Evolutionary conservation across 2,888 invertebrate species (phyloP), one percentile per base, ranked within the genome.

Genomic region (Eretmocerus hayati): DNA sequence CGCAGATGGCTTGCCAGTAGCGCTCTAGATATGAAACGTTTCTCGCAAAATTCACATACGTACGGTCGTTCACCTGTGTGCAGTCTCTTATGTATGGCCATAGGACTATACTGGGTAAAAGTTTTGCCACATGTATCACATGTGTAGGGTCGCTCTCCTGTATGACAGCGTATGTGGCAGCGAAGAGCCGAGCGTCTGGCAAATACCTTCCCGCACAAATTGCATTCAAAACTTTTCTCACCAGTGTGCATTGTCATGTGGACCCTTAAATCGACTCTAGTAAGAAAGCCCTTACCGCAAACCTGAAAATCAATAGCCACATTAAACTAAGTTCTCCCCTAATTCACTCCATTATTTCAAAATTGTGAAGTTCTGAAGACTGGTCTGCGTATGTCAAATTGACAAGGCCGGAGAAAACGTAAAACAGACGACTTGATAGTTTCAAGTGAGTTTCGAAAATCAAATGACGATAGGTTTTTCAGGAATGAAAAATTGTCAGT

Each of bases 31-130:
- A 79, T 77, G 54, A 81, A 81, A 0, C 74, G 71, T 59, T 77
- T 77, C 3, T 68, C 71, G 57, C 81, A 81, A 6, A 75, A 72
- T 56, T 80, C 79, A 61, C 81, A 81, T 38, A 75, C 66, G 58
- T 81, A 81, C 0, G 81, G 81, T 43, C 79, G 66, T 59, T 81
- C 81, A 2, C 80, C 80, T 0, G 80, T 80, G 60, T 81, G 81
- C 23, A 80, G 65, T 46, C 80, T 69, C 63, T 77, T 78, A 58
- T 81, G 81, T 47, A 80, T 80, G 1, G 78, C 79, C 76, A 81
- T 78, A 5, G 80, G 80, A n/a, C 80, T 78, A 58, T 79, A 80
- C 56, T 81, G 81, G 0, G 80, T 80, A 57, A 81, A 81, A 5
- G 78, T 77, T 66, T 80, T 79, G 0, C 78, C 79, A 56, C 81